Conservation (phyloP, 30 jellyfish, hydroid and myxozoan genomes). For the Aurelia aurita region DNA sequence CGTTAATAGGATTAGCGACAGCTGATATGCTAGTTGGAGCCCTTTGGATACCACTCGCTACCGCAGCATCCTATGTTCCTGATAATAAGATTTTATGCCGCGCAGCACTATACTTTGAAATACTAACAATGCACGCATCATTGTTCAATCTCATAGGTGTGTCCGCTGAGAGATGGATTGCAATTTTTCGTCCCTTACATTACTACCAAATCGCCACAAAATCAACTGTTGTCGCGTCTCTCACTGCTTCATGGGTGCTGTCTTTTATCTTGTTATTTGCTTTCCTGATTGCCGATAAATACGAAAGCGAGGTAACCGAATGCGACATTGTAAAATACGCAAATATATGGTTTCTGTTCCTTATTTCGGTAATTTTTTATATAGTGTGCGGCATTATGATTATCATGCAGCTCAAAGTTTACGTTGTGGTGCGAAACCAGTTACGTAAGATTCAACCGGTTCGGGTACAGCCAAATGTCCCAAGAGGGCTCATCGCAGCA, state of each 20-base stretch:
- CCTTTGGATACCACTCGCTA: conserved; percentile 63
- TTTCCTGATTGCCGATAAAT: conserved; percentile 27
- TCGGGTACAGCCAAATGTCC: conserved; percentile 3
- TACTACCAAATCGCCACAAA: conserved; percentile 54
- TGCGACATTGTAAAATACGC: conserved; percentile 57
- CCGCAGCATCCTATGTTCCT: conserved; percentile 44
- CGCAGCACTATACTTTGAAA: conserved; percentile 59
- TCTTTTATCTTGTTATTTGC: conserved; percentile 44
- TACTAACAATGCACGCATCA: conserved; percentile 70
- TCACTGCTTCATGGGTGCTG: conserved; percentile 35
- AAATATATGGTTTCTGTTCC: conserved; percentile 30
- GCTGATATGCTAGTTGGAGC: conserved; percentile 71
- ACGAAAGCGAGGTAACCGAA: neutral
- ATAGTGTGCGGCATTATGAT: conserved; percentile 54
- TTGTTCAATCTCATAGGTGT: conserved; percentile 62
- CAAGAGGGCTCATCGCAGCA: conserved; percentile 41
- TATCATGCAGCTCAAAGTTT: conserved; percentile 53
- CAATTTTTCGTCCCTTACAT: conserved; percentile 62
- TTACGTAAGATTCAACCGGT: conserved; percentile 53
- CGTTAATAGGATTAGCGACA: conserved; percentile 58
- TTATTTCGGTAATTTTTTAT: conserved; percentile 37
- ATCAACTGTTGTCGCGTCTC: conserved; percentile 8
- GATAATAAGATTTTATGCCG: conserved; percentile 53
- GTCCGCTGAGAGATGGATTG: conserved; percentile 67
- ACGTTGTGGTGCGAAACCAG: conserved; percentile 41